Base-by-base conservation (phyloP, 1,140 invertebrate species). In the Hestina assimilis region DNA sequence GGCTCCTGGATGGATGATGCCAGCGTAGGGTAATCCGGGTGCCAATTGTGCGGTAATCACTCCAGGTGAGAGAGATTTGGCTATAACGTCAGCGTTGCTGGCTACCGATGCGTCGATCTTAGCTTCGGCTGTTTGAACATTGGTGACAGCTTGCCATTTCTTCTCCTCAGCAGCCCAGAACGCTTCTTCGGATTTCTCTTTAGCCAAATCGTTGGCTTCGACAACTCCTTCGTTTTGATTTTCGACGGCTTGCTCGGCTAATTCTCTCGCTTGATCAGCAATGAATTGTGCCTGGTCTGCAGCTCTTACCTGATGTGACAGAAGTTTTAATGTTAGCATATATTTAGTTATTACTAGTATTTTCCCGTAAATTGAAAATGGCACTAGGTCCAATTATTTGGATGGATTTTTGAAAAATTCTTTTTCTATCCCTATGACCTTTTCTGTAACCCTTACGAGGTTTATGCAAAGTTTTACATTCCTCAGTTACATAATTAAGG, bases 71-170 rank as follows among this genome's bases (percentile, higher is more conserved):
- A 11, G 23, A 15, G 5, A 29, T 26, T 48, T 48, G 24, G 20
- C 45, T n/a, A 48, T 7, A 9, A 51, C 33, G 3, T 35, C 54
- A 12, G 70, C 60, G 9, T 67, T 66, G 38, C 53, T 69, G 2
- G 80, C 71, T 0, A 75, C 31, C 11, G 63, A 62, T 8, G 68
- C 75, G 4, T 70, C 72, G 1, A 78, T 28, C 28, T 66, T 64
- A 4, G 76, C 75, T 40, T 76, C 65, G 43, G 75, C 70, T 0
- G 70, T 67, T 46, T 79, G 71, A 0, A 68, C 45, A 1, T 71
- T 72, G 33, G 74, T 66, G 0, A 77, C 4, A 2, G 72, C 72
- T 43, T 80, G 79, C 75, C 72, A 80, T 66, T 80, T 75, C 61
- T 73, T 74, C 15, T 83, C 79, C 17, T 83, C 69, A 1, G 58